Evolutionary conservation across 2,797 vertebrate species (phyloP).

Genomic region (Dromococcyx pavoninus): DNA sequence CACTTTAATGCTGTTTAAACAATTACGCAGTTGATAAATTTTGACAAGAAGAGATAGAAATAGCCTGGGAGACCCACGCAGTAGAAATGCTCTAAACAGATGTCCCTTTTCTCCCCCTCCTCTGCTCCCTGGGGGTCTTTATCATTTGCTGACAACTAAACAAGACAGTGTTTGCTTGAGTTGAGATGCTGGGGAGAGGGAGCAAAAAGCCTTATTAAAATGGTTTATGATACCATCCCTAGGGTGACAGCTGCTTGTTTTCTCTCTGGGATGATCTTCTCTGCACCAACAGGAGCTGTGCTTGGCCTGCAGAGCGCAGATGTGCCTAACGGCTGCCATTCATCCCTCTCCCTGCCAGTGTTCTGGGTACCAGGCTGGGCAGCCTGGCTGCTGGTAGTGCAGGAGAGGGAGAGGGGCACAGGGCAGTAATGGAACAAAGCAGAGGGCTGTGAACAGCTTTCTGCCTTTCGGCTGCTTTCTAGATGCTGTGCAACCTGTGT

Average conservation of each 20-base stretch:
- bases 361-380: neutral
- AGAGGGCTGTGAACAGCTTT: neutral
- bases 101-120: constrained; percentile 63
- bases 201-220: constrained; percentile 10
- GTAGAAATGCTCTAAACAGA: constrained; percentile 70
- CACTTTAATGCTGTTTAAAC: constrained; percentile 73
- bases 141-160: constrained; percentile 45
- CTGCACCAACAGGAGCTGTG: fast-evolving
- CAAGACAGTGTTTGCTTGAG: constrained; percentile 36
- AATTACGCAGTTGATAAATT: constrained; percentile 75
- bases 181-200: neutral
- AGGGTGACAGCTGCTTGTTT: neutral
- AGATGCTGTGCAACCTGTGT: neutral
- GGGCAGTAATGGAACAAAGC: neutral
- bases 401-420: neutral
- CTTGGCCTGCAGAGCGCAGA: fast-evolving
- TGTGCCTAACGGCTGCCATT: fast-evolving
- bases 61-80: constrained; percentile 64
- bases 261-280: neutral
- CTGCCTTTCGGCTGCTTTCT: neutral
- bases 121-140: constrained; percentile 53
- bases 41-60: constrained; percentile 73
- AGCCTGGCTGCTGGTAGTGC: neutral
- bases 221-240: constrained; percentile 29
- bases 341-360: neutral